Evolutionary conservation across 2,113 vertebrate genomes (phyloP).

Genomic region (Tyto alba): DNA sequence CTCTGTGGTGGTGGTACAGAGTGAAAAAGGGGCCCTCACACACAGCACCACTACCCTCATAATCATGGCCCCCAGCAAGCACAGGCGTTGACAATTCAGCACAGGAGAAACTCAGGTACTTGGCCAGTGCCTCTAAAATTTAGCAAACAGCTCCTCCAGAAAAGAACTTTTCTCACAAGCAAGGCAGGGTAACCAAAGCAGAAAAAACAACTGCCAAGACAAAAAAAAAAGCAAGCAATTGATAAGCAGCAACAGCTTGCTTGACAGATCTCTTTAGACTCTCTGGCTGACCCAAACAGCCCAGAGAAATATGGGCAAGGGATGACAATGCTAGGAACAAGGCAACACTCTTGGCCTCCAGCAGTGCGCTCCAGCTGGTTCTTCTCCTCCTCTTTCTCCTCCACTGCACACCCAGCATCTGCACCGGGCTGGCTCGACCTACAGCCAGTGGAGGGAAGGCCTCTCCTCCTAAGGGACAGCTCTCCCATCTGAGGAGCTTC

Average conservation of each 20-base stretch:
- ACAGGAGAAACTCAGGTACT: neutral
- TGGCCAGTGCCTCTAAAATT: neutral
- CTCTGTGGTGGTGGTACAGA: neutral
- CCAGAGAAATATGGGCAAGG: neutral
- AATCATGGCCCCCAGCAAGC: neutral
- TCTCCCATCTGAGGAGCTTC: neutral
- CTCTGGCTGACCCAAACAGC: neutral
- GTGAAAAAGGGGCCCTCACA: neutral
- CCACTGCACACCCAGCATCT: neutral
- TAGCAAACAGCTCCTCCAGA: neutral
- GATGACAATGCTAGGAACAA: neutral
- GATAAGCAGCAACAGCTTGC: neutral
- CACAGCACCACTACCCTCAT: neutral
- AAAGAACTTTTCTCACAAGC: neutral
- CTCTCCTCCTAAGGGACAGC: neutral
- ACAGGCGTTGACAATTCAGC: fast-evolving
- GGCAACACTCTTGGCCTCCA: neutral
- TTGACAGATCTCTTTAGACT: neutral
- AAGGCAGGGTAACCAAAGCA: neutral
- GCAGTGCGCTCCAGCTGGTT: neutral
- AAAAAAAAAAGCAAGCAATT: neutral
- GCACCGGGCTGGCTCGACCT: neutral
- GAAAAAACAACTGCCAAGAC: neutral
- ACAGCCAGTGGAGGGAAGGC: neutral
- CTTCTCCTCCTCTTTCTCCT: neutral